phyloP scores from a whole-genome alignment of 2,113 vertebrate genomes.

The Hepsetus odoe region DNA sequence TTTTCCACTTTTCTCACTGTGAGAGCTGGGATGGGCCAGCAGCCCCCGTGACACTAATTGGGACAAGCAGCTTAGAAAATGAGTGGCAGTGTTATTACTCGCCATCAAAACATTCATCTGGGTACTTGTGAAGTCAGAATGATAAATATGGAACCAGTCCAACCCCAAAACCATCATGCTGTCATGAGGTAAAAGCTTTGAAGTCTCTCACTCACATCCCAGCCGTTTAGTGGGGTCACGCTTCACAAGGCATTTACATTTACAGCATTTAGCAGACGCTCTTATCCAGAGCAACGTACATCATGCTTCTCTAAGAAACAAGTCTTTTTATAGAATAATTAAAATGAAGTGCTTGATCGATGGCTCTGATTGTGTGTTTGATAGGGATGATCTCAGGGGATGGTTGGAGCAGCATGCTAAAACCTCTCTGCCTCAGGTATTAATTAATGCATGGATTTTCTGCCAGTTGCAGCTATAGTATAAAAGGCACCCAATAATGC shows the following conservation, averaged over 20 bases:
- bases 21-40: no score
- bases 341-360: conserved; percentile 54
- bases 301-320: conserved; percentile 40
- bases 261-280: conserved; percentile 18
- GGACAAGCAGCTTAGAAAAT: no score
- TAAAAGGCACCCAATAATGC: conserved; percentile 43
- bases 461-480: conserved; percentile 43
- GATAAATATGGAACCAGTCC: conserved; percentile 14
- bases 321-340: conserved; percentile 57
- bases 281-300: no score
- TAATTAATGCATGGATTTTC: conserved; percentile 61
- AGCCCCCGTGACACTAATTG: no score
- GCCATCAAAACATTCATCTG: neutral
- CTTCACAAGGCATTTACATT: neutral
- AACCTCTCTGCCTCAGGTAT: conserved; percentile 50
- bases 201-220: neutral
- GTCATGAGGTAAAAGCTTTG: neutral
- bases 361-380: conserved; percentile 53
- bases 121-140: neutral
- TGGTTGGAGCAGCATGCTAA: conserved; percentile 20
- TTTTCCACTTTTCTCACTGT: no score
- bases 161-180: neutral
- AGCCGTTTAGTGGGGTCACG: conserved; percentile 6
- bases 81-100: conserved; percentile 2
- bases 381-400: conserved; percentile 41